phyloP scores from a whole-genome alignment of 1,140 invertebrate genomes.

The Oryzaephilus surinamensis region DNA sequence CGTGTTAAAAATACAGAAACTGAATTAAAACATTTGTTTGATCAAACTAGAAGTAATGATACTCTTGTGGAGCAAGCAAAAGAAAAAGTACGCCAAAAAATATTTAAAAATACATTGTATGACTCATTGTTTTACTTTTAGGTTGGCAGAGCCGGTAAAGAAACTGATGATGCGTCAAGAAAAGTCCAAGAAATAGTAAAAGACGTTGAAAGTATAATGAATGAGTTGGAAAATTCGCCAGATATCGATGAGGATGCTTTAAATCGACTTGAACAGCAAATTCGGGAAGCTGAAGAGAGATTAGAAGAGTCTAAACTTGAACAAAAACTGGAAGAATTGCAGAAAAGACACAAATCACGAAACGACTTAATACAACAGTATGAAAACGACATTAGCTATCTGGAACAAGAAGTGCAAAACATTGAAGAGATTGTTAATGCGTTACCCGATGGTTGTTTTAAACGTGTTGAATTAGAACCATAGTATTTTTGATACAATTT shows the following conservation, averaged over 20 bases:
- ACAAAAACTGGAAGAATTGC: slow-evolving; percentile 57
- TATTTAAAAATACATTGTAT: neutral
- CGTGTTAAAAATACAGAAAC: slow-evolving; percentile 61
- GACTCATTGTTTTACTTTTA: slow-evolving; percentile 40
- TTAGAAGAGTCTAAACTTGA: slow-evolving; percentile 66
- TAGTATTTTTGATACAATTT: slow-evolving; percentile 16
- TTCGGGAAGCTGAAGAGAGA: slow-evolving; percentile 62
- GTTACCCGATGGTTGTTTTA: slow-evolving; percentile 73
- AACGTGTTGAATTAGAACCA: slow-evolving; percentile 27
- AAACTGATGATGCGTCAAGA: slow-evolving; percentile 63
- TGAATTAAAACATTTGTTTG: slow-evolving; percentile 58
- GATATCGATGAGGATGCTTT: slow-evolving; percentile 62
- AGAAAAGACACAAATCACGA: slow-evolving; percentile 61
- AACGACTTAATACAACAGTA: slow-evolving; percentile 72
- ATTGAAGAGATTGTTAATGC: slow-evolving; percentile 73
- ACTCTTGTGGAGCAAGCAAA: slow-evolving; percentile 62
- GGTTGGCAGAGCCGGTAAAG: slow-evolving; percentile 79
- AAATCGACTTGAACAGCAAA: slow-evolving; percentile 59
- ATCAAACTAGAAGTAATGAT: slow-evolving; percentile 62
- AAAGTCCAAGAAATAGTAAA: slow-evolving; percentile 71
- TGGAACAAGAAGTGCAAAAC: slow-evolving; percentile 74
- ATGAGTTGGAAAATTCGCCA: slow-evolving; percentile 65
- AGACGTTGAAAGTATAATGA: slow-evolving; percentile 69
- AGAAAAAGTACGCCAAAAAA: slow-evolving; percentile 40
- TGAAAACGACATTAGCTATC: slow-evolving; percentile 60